Evolutionary conservation across 2,113 vertebrate species (phyloP).

Genomic region (Barbus barbus): DNA sequence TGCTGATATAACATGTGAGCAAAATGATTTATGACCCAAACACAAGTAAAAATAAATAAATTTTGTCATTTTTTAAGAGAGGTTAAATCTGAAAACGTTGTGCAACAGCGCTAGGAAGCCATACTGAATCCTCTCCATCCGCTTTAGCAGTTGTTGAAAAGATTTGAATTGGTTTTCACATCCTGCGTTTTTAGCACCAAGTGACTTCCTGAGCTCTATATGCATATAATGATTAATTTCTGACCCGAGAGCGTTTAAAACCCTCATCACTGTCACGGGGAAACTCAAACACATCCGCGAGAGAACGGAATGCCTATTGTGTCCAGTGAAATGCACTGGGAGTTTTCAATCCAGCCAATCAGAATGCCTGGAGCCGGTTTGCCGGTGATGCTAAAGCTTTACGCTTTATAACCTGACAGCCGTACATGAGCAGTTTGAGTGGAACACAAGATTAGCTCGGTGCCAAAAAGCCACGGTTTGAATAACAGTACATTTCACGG

Average conservation of each 20-base stretch:
- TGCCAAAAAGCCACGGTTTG: background rate
- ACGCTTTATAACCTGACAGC: constrained; percentile 49
- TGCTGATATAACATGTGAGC: too few species aligned
- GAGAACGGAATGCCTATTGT: background rate
- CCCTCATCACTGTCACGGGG: background rate
- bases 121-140: background rate
- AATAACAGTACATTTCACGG: background rate
- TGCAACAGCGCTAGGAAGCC: background rate
- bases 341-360: background rate
- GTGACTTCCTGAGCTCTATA: background rate
- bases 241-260: background rate
- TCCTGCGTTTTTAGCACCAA: background rate
- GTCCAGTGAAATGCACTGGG: background rate
- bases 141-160: background rate
- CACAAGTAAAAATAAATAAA: too few species aligned
- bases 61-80: too few species aligned
- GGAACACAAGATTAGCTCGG: constrained; percentile 59
- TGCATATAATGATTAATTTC: background rate
- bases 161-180: background rate
- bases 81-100: background rate
- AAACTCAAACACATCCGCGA: background rate
- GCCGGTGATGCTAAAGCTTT: background rate
- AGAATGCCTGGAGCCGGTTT: background rate
- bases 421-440: constrained; percentile 50
- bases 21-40: too few species aligned